Base-by-base conservation (phyloP, 2,797 vertebrate genomes). In the Hoplostethus mediterraneus region DNA sequence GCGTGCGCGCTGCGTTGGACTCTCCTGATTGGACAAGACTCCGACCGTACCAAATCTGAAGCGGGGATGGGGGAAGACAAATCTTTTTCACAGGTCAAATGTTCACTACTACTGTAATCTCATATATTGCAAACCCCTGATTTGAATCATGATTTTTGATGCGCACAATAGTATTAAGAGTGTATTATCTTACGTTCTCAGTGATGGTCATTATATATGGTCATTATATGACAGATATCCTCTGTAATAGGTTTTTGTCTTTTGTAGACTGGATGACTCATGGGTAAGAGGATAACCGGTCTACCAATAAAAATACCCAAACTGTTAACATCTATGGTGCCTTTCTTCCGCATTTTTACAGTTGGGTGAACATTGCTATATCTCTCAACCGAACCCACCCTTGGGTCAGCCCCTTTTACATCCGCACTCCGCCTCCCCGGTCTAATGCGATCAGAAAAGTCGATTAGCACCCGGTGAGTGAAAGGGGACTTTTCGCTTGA, bases 1-100 rank as follows among this genome's bases (percentile, higher is more conserved):
- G 77, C 69, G 79, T 72, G 88, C 81, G 72, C 80, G 87, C 89
- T 95, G 93, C 79, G 93, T 87, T 95, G 94, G 93, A 91, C 81
- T 82, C 67, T 80, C 33, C 52, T 92, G 89, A 95, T 94, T 95
- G 94, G 94, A 71, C 73, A 57, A 79, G n/a, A 60, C 28, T 38
- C 36, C 36, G 77, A 77, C 71, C 51, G 55, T 81, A 87, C 81
- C 79, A 89, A 66, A 60, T 58, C 30, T 42, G 48, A 77, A 63
- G 17, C 5, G 67, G 42, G 42, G 65, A 59, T 71, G 72, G 10
- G 58, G 38, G 30, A 17, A n/a, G 1, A 31, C 21, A 1, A 21
- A 21, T 21, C 21, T 21, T 60, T 17, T 56, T 81, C 73, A 77
- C 80, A 79, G 72, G 36, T 28, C 58, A 63, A 65, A 1, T 42